phyloP scores from a whole-genome alignment of 1,140 invertebrate genomes.

The Nephila pilipes region DNA sequence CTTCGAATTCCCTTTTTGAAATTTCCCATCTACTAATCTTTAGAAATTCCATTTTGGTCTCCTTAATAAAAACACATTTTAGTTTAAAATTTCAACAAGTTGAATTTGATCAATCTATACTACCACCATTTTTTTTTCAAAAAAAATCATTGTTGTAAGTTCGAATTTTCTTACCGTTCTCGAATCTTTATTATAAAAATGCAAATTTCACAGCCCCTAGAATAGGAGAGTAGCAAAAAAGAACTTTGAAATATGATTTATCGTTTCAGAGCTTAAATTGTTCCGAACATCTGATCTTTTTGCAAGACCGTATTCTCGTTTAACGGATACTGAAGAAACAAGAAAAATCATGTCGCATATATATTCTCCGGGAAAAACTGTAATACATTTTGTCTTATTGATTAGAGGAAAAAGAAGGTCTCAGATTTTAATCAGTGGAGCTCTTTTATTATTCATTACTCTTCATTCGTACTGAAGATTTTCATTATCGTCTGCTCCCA shows the following conservation, averaged over 20 bases:
- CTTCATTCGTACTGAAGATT: conserved; percentile 8
- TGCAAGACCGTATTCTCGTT: conserved; percentile 14
- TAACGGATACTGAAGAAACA: background rate
- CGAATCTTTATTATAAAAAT: conserved; percentile 35
- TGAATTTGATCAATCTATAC: too few relatives aligned
- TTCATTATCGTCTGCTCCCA: conserved; percentile 38
- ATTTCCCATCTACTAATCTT: too few relatives aligned
- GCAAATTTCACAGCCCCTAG: conserved; percentile 28
- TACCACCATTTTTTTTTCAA: too few relatives aligned
- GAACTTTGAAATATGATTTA: conserved; percentile 15
- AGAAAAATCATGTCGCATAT: conserved; percentile 37
- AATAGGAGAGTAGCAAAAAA: background rate
- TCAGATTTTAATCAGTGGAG: conserved; percentile 24
- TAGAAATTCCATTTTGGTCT: too few relatives aligned
- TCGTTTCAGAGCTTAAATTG: background rate
- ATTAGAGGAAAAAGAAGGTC: conserved; percentile 31
- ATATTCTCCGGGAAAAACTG: conserved; percentile 1
- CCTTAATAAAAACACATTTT: too few relatives aligned
- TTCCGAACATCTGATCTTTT: conserved; percentile 46
- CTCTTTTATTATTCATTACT: conserved; percentile 51
- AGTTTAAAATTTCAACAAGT: too few relatives aligned
- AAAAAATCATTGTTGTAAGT: too few relatives aligned
- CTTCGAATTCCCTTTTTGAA: too few relatives aligned
- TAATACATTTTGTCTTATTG: conserved; percentile 18
- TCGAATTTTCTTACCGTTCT: background rate